phyloP scores from a whole-genome alignment of 2,797 vertebrate species.

The Graptemys geographica region DNA sequence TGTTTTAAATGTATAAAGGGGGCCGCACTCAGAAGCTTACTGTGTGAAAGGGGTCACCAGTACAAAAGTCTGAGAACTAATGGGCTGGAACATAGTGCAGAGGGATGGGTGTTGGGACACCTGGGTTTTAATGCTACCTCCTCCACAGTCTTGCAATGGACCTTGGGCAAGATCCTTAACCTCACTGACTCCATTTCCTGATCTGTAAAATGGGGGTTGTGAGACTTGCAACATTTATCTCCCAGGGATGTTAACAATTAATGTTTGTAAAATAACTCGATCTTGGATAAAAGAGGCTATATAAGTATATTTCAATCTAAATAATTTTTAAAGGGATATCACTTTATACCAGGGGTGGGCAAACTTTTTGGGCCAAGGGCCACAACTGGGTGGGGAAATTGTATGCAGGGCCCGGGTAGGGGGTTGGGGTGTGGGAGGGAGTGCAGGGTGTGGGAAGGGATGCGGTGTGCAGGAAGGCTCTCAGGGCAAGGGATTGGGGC shows the following conservation, averaged over 20 bases:
- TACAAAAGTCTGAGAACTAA: too few relatives aligned
- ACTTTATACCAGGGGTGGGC: background rate
- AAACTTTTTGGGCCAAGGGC: too few relatives aligned
- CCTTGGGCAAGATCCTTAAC: constrained; percentile 54
- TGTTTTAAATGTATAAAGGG: too few relatives aligned
- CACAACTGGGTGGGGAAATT: too few relatives aligned
- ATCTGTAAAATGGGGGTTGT: constrained; percentile 59
- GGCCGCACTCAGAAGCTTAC: too few relatives aligned
- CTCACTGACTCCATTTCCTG: constrained; percentile 56
- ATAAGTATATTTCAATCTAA: background rate
- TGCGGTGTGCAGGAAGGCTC: too few relatives aligned
- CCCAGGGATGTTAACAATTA: constrained; percentile 59
- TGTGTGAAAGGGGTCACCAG: too few relatives aligned
- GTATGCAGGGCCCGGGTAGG: too few relatives aligned
- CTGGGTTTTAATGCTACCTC: background rate
- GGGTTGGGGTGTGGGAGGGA: too few relatives aligned
- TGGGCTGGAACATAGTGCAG: background rate
- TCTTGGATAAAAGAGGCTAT: constrained; percentile 41
- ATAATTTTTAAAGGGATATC: fast-evolving
- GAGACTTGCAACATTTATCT: constrained; percentile 65
- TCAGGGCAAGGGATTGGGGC: too few relatives aligned
- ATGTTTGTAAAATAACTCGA: constrained; percentile 44
- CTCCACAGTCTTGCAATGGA: background rate
- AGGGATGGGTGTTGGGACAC: background rate
- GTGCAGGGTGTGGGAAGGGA: too few relatives aligned